phyloP scores from a whole-genome alignment of 2,888 invertebrate genomes.

The Phalangium opilio region DNA sequence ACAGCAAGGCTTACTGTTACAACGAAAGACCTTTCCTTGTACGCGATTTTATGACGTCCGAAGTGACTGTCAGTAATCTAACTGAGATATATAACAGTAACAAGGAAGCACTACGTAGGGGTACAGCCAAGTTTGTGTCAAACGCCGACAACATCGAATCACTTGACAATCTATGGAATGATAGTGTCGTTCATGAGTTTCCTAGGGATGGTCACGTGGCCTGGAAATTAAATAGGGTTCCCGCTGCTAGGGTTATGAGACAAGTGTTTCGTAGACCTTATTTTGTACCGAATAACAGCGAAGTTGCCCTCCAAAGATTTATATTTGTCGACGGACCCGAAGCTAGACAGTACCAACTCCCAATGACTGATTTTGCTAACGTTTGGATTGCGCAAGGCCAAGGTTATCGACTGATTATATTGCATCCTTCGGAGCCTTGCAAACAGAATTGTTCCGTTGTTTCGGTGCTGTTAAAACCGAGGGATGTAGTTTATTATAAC shows the following conservation, averaged over 20 bases:
- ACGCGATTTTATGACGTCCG: conserved; percentile 29
- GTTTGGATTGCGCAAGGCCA: conserved; percentile 55
- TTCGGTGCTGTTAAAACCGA: conserved; percentile 49
- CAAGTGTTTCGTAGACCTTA: conserved; percentile 53
- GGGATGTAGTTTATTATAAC: conserved; percentile 68
- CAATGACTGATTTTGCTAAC: conserved; percentile 66
- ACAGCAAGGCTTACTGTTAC: conserved; percentile 35
- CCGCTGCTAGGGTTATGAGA: conserved; percentile 51
- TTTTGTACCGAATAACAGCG: conserved; percentile 38
- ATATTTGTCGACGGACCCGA: conserved; percentile 55
- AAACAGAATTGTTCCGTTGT: conserved; percentile 50
- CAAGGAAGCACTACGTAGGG: conserved; percentile 43
- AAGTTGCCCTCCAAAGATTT: conserved; percentile 50
- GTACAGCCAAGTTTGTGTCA: conserved; percentile 43
- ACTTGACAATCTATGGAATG: conserved; percentile 22
- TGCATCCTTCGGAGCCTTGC: conserved; percentile 64
- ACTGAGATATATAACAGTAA: conserved; percentile 43
- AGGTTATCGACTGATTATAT: conserved; percentile 52
- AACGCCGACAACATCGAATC: conserved; percentile 21
- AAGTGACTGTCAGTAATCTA: conserved; percentile 26
- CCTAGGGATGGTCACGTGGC: neutral
- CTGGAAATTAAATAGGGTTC: conserved; percentile 62
- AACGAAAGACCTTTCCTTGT: conserved; percentile 43
- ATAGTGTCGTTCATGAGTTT: conserved; percentile 7
- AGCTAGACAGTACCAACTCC: conserved; percentile 49